Percentiles rank a stretch among this genome's conserved stretches.
phyloP scores from a whole-genome alignment of 2,797 vertebrate species.

The Sphenopsis melanotis region DNA sequence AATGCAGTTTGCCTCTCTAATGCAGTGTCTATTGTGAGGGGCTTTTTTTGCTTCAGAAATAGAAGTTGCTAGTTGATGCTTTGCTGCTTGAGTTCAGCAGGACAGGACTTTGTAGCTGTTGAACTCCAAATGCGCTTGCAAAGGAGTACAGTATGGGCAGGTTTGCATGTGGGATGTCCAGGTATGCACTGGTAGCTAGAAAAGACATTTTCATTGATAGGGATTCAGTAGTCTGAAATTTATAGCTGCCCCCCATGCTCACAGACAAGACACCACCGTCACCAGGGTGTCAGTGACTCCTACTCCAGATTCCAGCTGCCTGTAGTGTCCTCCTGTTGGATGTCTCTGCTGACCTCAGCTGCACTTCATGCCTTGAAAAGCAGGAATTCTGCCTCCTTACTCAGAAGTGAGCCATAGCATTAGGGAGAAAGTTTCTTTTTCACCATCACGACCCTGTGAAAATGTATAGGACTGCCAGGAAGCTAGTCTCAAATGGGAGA shows the following conservation, averaged over 20 bases:
- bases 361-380: background rate
- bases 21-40: background rate
- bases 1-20: background rate
- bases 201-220: background rate
- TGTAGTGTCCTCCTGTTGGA: rapidly evolving
- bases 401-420: background rate
- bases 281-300: background rate
- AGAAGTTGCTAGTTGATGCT: background rate
- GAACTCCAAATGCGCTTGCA: background rate
- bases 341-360: background rate
- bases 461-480: background rate
- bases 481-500: background rate
- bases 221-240: background rate
- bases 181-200: background rate
- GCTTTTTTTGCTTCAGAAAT: background rate
- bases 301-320: background rate
- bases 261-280: background rate
- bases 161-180: background rate
- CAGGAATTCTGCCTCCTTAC: background rate
- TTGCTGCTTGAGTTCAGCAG: background rate
- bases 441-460: background rate
- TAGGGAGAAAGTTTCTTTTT: background rate
- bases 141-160: background rate
- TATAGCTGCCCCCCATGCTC: background rate
- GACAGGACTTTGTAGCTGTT: background rate